phyloP scores from a whole-genome alignment of 2,113 vertebrate genomes.

The Callorhinus ursinus region DNA sequence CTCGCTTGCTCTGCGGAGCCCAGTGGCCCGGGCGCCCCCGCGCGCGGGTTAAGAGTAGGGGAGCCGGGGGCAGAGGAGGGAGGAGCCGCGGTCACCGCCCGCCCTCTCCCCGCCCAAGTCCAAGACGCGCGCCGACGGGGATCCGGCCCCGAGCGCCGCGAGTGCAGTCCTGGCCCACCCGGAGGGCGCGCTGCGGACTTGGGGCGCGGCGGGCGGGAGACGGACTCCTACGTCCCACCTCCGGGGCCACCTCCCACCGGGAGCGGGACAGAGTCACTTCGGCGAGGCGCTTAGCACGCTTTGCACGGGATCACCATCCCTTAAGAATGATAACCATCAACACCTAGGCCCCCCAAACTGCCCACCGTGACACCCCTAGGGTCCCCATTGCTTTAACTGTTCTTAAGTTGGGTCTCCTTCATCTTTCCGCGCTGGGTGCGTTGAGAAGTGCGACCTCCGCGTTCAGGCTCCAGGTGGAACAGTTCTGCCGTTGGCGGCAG shows the following conservation, averaged over 20 bases:
- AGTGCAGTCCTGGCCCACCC: not conserved
- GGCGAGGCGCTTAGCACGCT: not conserved
- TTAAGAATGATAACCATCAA: not conserved
- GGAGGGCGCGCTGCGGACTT: rapidly evolving
- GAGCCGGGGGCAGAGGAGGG: not conserved
- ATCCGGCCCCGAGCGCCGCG: not conserved
- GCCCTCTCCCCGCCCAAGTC: not conserved
- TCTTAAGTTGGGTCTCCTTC: not conserved
- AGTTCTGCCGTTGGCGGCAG: not conserved
- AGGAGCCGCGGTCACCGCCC: slow-evolving; percentile 12
- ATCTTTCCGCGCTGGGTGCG: rapidly evolving
- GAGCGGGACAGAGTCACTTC: not conserved
- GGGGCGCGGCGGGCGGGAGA: too few species aligned
- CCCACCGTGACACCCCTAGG: not conserved
- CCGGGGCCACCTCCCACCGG: not conserved
- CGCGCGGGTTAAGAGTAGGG: slow-evolving; percentile 64
- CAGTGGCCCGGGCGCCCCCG: not conserved
- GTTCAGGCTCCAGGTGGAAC: not conserved
- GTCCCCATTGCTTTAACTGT: not conserved
- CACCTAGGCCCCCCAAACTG: too few species aligned
- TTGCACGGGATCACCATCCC: not conserved
- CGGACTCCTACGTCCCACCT: too few species aligned
- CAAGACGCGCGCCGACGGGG: not conserved
- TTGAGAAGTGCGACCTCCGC: not conserved
- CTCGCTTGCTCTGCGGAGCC: not conserved